Base-by-base conservation (phyloP, 2,113 vertebrate genomes). In the Sakesphorus luctuosus region DNA sequence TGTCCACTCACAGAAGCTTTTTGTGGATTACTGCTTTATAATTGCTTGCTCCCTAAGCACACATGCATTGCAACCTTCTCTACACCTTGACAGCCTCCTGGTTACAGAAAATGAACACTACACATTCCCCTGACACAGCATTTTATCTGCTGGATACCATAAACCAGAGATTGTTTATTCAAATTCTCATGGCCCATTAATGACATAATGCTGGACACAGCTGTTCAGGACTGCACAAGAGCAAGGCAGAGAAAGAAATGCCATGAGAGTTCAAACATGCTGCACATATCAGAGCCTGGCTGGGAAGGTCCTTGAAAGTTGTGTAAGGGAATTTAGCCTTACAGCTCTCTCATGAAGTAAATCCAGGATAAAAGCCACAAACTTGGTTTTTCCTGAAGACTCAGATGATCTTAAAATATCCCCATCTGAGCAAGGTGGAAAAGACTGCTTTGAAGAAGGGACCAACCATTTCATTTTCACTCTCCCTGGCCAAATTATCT, bases 21-120 rank as follows among this genome's bases (percentile, higher is more conserved):
- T 66, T 95, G 89, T 69, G 93, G 74, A 96, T 96, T 94, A 95
- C 82, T 83, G 84, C 71, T 92, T 89, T 77, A 38, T 89, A 96
- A 90, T 88, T 86, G 56, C 90, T 88, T 61, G 61, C 58, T 97
- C 84, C 77, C 94, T 53, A 68, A 90, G 82, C 69, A 89, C 83
- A 58, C 75, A 65, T 14, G 50, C 35, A 72, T 18, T 36, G 69
- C 66, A 90, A 89, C 68, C 89, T 50, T 85, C 73, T 56, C 46
- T 71, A 94, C 76, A 66, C 52, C 91, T 86, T 67, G 76, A 87
- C 87, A 88, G 75, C 78, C 88, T 50, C 55, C 50, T 49, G 87
- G 28, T 90, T 85, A 86, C 87, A 93, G 52, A 44, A 96, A 89
- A 95, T n/a, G 68, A 74, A 49, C 4, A 7, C 44, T 47, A n/a